Evolutionary conservation across 37 sponge, comb jelly and placozoan species (phyloP), one percentile per base, ranked within the genome.

Genomic region (Spongia lamella): DNA sequence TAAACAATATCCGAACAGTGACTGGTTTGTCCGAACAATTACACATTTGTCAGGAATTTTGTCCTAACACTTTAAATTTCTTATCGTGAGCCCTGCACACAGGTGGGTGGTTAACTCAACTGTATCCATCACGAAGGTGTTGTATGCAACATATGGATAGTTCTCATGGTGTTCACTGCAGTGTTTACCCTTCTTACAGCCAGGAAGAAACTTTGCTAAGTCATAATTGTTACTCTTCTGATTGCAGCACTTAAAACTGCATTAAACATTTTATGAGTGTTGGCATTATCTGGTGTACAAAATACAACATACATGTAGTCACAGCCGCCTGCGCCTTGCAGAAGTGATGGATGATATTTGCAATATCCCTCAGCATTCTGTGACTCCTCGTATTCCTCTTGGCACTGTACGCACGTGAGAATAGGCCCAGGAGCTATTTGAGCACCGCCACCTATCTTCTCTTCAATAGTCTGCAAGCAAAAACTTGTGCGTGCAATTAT

Each of bases 121-220:
- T 82, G 63, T 61, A 1, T 75, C 78, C 7, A 19, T 52, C 88
- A 88, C 82, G 65, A 82, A 78, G 59, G 37, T 34, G 73, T 34
- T 66, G 40, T 88, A 88, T 43, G 35, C 52, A 0, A 78, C 58
- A 49, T 88, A 88, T n/a, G 56, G 21, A 66, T 81, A 88, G 22
- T 88, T 72, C 0, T 50, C 57, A 37, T 88, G 88, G 72, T 88
- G 88, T 21, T 77, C 69, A 66, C 83, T 81, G 54, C 65, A 32
- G 40, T 88, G 88, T 60, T 77, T 88, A 7, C 88, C 88, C 77
- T 88, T 88, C 21, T 72, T 72, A 51, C 88, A 88, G 30, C 88
- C 83, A 0, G 68, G 61, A 11, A 82, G 38, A 9, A 21, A 16
- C 36, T 64, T 30, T 7, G 78, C 68, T 7, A 63, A 19, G 0